phyloP scores from a whole-genome alignment of 2,797 vertebrate species.

The Sphaeramia orbicularis region DNA sequence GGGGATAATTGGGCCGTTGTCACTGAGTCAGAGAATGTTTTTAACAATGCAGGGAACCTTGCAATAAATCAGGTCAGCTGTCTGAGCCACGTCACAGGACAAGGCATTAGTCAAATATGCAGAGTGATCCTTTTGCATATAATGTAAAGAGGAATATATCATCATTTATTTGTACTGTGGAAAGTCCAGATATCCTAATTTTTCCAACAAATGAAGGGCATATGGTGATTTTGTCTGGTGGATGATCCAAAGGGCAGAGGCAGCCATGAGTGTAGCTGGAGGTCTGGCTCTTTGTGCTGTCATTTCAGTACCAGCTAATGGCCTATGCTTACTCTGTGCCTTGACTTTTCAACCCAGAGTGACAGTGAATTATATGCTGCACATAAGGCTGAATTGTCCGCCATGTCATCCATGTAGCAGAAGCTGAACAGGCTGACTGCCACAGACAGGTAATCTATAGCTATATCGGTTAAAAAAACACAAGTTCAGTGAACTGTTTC shows the following conservation, averaged over 20 bases:
- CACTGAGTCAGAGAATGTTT: constrained; percentile 66
- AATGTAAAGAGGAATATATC: constrained; percentile 58
- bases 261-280: constrained; percentile 29
- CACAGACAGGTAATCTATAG: constrained; percentile 64
- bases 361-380: constrained; percentile 64
- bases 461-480: constrained; percentile 39
- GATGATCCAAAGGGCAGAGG: constrained; percentile 37
- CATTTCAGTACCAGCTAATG: constrained; percentile 66
- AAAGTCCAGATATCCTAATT: constrained; percentile 43
- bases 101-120: constrained; percentile 72
- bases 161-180: constrained; percentile 55
- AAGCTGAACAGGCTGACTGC: constrained; percentile 47
- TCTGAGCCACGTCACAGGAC: constrained; percentile 60
- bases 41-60: constrained; percentile 68
- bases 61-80: constrained; percentile 78
- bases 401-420: constrained; percentile 62
- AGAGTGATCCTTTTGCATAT: constrained; percentile 64
- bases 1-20: constrained; percentile 76
- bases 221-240: constrained; percentile 59
- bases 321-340: constrained; percentile 63
- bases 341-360: constrained; percentile 65
- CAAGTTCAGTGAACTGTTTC: constrained; percentile 62
- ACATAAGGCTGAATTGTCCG: constrained; percentile 45
- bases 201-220: constrained; percentile 58
- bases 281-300: constrained; percentile 60